These are phyloP conservation scores for Proisotoma minuta DNA, from an alignment of 2,888 invertebrate species.

Conservation along the genomic window DNA sequence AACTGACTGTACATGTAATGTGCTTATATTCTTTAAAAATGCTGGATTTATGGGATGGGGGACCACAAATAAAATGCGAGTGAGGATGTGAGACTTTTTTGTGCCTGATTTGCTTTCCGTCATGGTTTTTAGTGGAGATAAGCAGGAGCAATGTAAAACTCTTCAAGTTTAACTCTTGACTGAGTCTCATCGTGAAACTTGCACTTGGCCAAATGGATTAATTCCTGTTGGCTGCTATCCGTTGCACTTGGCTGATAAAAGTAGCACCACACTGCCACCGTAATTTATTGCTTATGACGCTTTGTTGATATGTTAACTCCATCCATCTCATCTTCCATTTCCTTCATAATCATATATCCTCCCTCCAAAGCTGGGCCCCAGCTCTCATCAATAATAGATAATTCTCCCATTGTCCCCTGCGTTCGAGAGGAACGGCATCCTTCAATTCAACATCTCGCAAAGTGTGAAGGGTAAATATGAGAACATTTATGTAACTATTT, in stretches of 20 bases:
- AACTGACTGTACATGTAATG: too few relatives aligned
- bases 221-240: slow-evolving; percentile 3
- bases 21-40: too few relatives aligned
- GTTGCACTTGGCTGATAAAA: slow-evolving; percentile 7
- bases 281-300: not conserved
- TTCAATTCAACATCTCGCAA: too few relatives aligned
- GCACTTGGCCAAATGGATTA: slow-evolving; percentile 13
- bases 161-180: slow-evolving; percentile 7
- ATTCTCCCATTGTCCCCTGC: not conserved
- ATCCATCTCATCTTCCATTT: not conserved
- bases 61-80: not conserved
- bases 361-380: not conserved
- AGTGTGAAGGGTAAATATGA: slow-evolving; percentile 1
- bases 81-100: slow-evolving; percentile 9
- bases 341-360: not conserved
- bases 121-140: slow-evolving; percentile 15
- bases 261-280: slow-evolving; percentile 7
- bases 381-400: not conserved
- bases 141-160: slow-evolving; percentile 4
- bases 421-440: too few relatives aligned
- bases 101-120: slow-evolving; percentile 16
- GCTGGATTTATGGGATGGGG: not conserved
- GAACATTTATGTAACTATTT: too few relatives aligned
- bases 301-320: slow-evolving; percentile 2
- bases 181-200: slow-evolving; percentile 16